phyloP scores from a whole-genome alignment of 2,797 vertebrate genomes.

The Enteromius viviparus region DNA sequence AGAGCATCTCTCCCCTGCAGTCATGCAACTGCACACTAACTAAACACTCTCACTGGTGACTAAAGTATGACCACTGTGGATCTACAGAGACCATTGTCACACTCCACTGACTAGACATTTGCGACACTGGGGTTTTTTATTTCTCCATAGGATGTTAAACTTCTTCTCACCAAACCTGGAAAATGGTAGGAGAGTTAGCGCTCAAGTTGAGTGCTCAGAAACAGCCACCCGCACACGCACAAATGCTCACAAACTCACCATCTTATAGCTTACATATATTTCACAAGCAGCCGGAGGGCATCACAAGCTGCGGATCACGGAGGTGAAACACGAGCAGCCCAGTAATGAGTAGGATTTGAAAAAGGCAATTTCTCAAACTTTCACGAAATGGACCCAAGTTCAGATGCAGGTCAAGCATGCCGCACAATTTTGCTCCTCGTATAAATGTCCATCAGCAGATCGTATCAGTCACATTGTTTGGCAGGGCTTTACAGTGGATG shows the following conservation, averaged over 20 bases:
- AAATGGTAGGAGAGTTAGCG: neutral
- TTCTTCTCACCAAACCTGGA: constrained; percentile 19
- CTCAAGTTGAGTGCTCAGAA: constrained; percentile 5
- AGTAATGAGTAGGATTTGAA: constrained; percentile 42
- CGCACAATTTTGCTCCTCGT: constrained; percentile 27
- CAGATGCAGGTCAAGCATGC: constrained; percentile 34
- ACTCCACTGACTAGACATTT: constrained; percentile 34
- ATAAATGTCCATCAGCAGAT: constrained; percentile 34
- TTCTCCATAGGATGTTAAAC: constrained; percentile 27
- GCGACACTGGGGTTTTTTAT: constrained; percentile 15
- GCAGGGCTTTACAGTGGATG: constrained; percentile 49
- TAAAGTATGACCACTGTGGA: constrained; percentile 45
- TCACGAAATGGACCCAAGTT: constrained; percentile 17
- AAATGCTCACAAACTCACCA: neutral
- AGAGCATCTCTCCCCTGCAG: constrained; percentile 69
- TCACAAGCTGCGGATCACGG: constrained; percentile 35
- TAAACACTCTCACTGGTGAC: constrained; percentile 54
- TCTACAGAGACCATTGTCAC: constrained; percentile 46
- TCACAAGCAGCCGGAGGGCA: constrained; percentile 34
- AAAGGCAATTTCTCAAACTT: constrained; percentile 45
- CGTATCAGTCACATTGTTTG: constrained; percentile 58
- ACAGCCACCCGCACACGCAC: constrained; percentile 1
- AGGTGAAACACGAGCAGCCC: constrained; percentile 50
- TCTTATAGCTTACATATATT: constrained; percentile 22
- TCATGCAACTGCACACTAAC: constrained; percentile 58